Conservation (phyloP, 2,888 invertebrate genomes). For the Drosophila anceps region DNA sequence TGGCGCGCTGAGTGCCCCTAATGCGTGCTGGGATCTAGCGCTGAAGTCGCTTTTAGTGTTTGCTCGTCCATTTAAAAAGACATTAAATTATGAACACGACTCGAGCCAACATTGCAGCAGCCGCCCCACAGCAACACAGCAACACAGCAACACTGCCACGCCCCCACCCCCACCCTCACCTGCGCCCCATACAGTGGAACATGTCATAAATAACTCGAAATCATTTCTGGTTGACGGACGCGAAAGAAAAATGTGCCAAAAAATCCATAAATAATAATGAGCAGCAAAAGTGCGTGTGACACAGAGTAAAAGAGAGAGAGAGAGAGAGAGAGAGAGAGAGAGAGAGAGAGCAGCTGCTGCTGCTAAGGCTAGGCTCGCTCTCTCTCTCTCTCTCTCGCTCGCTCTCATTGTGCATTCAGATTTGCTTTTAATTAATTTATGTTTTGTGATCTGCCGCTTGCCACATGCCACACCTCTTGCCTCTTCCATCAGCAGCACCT, state of each 20-base stretch:
- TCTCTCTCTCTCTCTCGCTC: neutral
- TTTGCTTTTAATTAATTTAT: slow-evolving; percentile 68
- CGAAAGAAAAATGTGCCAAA: slow-evolving; percentile 61
- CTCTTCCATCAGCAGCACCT: neutral
- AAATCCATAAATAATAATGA: slow-evolving; percentile 65
- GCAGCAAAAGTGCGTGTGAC: neutral
- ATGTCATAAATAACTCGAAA: slow-evolving; percentile 66
- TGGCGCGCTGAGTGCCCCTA: slow-evolving; percentile 49
- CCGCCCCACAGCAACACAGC: neutral
- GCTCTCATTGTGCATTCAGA: slow-evolving; percentile 41
- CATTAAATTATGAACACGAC: slow-evolving; percentile 63
- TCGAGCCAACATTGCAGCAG: slow-evolving; percentile 12
- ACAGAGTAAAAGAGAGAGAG: neutral
- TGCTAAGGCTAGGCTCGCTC: neutral
- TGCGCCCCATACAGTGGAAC: slow-evolving; percentile 14
- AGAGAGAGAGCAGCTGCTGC: neutral
- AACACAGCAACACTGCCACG: neutral
- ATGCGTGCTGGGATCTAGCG: slow-evolving; percentile 16
- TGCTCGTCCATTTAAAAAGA: slow-evolving; percentile 73
- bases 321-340: neutral
- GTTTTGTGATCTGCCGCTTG: slow-evolving; percentile 37
- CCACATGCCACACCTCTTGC: slow-evolving; percentile 3
- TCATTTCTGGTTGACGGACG: slow-evolving; percentile 41
- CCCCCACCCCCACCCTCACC: neutral
- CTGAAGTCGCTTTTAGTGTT: slow-evolving; percentile 57